These are phyloP conservation scores for Clitarchus hookeri DNA, from an alignment of 2,888 invertebrate species.

Conservation along the genomic window DNA sequence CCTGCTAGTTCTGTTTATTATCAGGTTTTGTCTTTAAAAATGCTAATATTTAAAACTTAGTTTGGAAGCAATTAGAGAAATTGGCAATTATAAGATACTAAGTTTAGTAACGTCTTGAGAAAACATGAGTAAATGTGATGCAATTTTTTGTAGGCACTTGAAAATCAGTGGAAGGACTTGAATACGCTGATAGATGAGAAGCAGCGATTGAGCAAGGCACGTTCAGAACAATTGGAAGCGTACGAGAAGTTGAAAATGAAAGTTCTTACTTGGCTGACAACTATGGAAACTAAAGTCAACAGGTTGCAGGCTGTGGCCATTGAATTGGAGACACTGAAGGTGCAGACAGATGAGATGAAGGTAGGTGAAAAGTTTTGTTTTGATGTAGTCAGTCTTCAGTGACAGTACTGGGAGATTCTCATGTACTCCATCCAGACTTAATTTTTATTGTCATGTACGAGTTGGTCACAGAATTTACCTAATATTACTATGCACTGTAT, in stretches of 20 bases:
- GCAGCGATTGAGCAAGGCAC: slow-evolving; percentile 78
- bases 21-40: too few species aligned
- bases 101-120: background rate
- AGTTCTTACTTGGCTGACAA: slow-evolving; percentile 82
- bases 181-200: slow-evolving; percentile 82
- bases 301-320: slow-evolving; percentile 84
- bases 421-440: too few species aligned
- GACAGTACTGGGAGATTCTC: too few species aligned
- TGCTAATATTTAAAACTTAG: background rate
- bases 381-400: too few species aligned
- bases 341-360: slow-evolving; percentile 81
- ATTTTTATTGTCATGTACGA: too few species aligned
- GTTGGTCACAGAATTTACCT: too few species aligned
- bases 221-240: slow-evolving; percentile 82
- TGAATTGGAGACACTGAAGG: slow-evolving; percentile 81
- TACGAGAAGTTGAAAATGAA: slow-evolving; percentile 84
- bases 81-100: too few species aligned
- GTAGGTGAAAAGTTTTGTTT: slow-evolving; percentile 38
- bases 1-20: too few species aligned
- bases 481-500: too few species aligned
- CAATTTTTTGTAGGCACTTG: slow-evolving; percentile 61
- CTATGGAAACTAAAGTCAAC: slow-evolving; percentile 76
- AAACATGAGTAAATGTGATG: background rate
- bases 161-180: slow-evolving; percentile 88
- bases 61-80: too few species aligned